These are phyloP conservation scores for Halichoeres trimaculatus DNA, from an alignment of 2,113 vertebrate species.

Conservation along the genomic window DNA sequence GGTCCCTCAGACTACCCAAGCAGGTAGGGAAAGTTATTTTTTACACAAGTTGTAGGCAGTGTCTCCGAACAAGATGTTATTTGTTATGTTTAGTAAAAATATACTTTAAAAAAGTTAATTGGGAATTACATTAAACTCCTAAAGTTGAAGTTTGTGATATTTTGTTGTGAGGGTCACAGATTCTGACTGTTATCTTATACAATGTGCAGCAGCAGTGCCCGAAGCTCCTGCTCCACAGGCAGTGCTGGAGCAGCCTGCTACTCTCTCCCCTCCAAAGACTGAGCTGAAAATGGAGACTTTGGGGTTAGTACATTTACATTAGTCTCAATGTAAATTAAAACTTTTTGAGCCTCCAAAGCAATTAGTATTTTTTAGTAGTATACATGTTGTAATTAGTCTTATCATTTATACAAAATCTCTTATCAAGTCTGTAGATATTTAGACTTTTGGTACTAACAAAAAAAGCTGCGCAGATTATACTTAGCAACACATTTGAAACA, in stretches of 20 bases:
- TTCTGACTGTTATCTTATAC: neutral
- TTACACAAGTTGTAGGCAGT: neutral
- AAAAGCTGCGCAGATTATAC: too few relatives aligned
- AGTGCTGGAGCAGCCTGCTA: constrained; percentile 6
- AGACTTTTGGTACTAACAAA: too few relatives aligned
- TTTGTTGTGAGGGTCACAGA: neutral
- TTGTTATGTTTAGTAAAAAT: too few relatives aligned
- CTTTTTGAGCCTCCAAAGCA: neutral
- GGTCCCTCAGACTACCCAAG: neutral
- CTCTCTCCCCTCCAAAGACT: constrained; percentile 9
- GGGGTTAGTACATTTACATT: constrained; percentile 57
- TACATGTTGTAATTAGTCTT: neutral
- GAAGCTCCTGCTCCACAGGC: constrained; percentile 12
- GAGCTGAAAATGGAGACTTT: constrained; percentile 69
- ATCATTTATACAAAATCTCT: too few relatives aligned
- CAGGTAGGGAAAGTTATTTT: constrained; percentile 35
- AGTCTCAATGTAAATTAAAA: neutral
- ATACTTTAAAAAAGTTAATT: too few relatives aligned
- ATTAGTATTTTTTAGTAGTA: neutral
- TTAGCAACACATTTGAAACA: too few relatives aligned
- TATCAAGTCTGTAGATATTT: too few relatives aligned
- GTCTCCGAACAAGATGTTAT: too few relatives aligned
- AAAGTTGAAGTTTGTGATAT: too few relatives aligned
- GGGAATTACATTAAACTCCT: too few relatives aligned
- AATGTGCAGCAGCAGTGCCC: constrained; percentile 4